Evolutionary conservation across 2,797 vertebrate species (phyloP).

Genomic region (Alfaro cultratus): DNA sequence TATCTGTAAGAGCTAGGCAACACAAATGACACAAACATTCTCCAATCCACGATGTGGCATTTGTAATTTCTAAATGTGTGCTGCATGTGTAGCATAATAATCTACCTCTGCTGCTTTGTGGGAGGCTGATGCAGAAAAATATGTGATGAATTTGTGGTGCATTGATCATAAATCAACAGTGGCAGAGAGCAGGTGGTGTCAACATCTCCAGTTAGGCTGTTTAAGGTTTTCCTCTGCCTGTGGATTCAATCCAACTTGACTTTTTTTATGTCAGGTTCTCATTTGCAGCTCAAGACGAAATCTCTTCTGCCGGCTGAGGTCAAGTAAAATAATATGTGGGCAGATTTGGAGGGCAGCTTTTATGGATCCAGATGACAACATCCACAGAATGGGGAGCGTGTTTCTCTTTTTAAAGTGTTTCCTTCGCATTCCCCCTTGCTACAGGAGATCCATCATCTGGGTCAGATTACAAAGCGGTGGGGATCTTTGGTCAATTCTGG

Average conservation of each 20-base stretch:
- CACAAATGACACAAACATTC: constrained; percentile 33
- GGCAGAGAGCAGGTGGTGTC: constrained; percentile 48
- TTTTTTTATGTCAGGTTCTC: constrained; percentile 67
- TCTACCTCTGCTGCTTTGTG: constrained; percentile 32
- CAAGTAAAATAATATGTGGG: constrained; percentile 75
- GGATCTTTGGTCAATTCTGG: constrained; percentile 68
- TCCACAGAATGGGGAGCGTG: constrained; percentile 33
- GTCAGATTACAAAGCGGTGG: constrained; percentile 73
- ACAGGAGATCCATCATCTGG: constrained; percentile 70
- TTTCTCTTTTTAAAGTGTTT: constrained; percentile 57
- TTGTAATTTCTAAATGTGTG: constrained; percentile 46
- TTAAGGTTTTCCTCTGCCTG: constrained; percentile 28
- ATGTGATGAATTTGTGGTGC: constrained; percentile 54
- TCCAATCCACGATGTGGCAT: constrained; percentile 13
- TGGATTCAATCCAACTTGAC: constrained; percentile 61
- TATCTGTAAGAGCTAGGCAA: constrained; percentile 41
- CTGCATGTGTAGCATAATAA: constrained; percentile 37
- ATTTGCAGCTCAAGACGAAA: constrained; percentile 56
- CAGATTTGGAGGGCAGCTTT: constrained; percentile 67
- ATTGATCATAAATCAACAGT: constrained; percentile 59
- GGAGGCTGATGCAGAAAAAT: constrained; percentile 46
- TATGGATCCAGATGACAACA: constrained; percentile 70
- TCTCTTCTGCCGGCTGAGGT: constrained; percentile 55
- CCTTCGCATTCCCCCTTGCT: constrained; percentile 43
- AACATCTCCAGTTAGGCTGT: constrained; percentile 33